Evolutionary conservation across 2,888 invertebrate species (phyloP), one percentile per base, ranked within the genome.

Genomic region (Mythimna lalbum): DNA sequence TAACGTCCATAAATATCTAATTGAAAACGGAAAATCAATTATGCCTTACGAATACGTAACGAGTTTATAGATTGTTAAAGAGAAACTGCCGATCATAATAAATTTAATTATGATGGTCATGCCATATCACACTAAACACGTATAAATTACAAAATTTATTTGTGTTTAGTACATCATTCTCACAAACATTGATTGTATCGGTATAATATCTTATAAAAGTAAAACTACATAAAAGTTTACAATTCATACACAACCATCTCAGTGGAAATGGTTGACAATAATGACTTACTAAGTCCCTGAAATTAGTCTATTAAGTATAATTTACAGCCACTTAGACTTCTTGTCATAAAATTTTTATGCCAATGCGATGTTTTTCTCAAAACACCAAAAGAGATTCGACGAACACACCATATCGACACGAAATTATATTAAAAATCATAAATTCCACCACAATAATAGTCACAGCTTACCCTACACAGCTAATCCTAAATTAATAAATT

Each of bases 401-500:
- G 4, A 55, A 47, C 33, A 66, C 43, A 56, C n/a, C 7, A 49
- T 39, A 69, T 78, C 61, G 57, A 76, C 66, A 76, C 23, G 39
- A 73, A 27, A n/a, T 72, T 56, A 69, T 66, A 76, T 84, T 63
- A 36, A 72, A 56, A 69, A 62, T 62, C 69, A 73, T 85, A 83
- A 83, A 83, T 85, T 71, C 10, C 2, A 47, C 33, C 21, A 59
- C 21, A 52, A 72, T 78, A 80, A 76, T 85, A 82, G 80, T 59
- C 19, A 62, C 62, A 60, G 33, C 61, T 39, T 71, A 63, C 73
- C 76, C 66, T 74, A 80, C 36, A 78, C 62, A 78, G 75, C 70
- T 85, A 76, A 81, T 73, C 71, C 81, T 57, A 73, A 76, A 78
- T 78, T 69, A 73, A 80, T 78, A 85, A 85, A 82, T 74, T 76